Conservation (phyloP, 2,888 invertebrate species). For the Andricus quercusramuli region DNA sequence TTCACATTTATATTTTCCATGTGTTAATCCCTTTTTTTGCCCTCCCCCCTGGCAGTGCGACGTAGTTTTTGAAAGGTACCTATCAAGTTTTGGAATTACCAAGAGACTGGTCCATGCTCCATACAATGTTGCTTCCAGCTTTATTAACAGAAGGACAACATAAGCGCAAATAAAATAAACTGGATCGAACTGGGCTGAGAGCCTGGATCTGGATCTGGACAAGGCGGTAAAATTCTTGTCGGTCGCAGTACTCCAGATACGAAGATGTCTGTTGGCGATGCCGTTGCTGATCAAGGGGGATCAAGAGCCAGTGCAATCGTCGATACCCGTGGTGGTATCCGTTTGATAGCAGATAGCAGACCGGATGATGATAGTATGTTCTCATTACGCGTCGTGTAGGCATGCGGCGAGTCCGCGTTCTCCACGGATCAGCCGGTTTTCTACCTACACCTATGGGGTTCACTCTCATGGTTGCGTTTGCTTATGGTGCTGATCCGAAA, state of each 20-base stretch:
- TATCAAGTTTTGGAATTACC: background rate
- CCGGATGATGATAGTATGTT: slow-evolving; percentile 76
- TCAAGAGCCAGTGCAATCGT: slow-evolving; percentile 56
- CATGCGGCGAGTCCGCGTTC: slow-evolving; percentile 72
- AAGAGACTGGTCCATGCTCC: background rate
- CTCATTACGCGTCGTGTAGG: slow-evolving; percentile 78
- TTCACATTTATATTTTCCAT: no score
- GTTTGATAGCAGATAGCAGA: slow-evolving; percentile 74
- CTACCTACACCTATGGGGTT: slow-evolving; percentile 42
- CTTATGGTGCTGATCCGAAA: slow-evolving; percentile 42
- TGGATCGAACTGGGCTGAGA: no score
- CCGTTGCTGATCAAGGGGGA: slow-evolving; percentile 48
- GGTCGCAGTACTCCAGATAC: slow-evolving; percentile 41
- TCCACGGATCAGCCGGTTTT: slow-evolving; percentile 55
- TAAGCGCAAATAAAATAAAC: background rate
- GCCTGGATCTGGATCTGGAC: background rate
- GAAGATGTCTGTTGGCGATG: slow-evolving; percentile 48
- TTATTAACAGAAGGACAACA: background rate
- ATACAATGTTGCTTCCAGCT: background rate
- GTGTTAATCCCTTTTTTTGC: no score
- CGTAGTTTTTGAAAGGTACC: no score
- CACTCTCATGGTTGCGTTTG: slow-evolving; percentile 53
- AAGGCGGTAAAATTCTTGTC: slow-evolving; percentile 21
- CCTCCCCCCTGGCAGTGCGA: no score
- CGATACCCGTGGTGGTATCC: slow-evolving; percentile 66